These are phyloP conservation scores for Phocoena phocoena DNA, from an alignment of 2,113 vertebrate genomes.

Conservation along the genomic window DNA sequence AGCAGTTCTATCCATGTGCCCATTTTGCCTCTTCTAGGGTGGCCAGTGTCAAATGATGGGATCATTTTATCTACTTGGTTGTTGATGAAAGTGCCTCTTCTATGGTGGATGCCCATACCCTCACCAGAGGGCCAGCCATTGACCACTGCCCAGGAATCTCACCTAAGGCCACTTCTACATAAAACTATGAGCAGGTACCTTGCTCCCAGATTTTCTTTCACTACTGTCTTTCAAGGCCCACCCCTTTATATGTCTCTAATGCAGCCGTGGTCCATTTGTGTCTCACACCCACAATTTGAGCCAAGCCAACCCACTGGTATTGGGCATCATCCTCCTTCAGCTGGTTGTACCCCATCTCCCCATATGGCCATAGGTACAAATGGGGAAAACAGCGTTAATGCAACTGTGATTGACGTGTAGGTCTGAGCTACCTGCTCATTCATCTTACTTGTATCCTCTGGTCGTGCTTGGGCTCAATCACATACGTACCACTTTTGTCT, in stretches of 20 bases:
- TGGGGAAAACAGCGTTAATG: background rate
- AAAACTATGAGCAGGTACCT: background rate
- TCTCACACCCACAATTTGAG: background rate
- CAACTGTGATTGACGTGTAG: background rate
- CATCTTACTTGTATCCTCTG: background rate
- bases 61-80: background rate
- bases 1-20: background rate
- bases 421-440: background rate
- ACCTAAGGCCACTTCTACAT: background rate
- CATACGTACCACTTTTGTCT: background rate
- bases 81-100: background rate
- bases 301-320: background rate
- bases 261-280: background rate
- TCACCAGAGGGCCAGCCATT: background rate
- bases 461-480: background rate
- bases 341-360: background rate
- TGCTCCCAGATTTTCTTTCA: background rate
- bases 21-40: background rate
- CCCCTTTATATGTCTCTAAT: background rate
- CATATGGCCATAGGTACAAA: background rate
- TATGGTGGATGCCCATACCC: background rate
- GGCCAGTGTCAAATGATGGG: background rate
- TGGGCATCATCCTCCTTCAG: background rate
- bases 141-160: background rate
- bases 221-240: background rate